These are phyloP conservation scores for Polyodon spathula DNA, from an alignment of 2,113 vertebrate species.

Conservation along the genomic window DNA sequence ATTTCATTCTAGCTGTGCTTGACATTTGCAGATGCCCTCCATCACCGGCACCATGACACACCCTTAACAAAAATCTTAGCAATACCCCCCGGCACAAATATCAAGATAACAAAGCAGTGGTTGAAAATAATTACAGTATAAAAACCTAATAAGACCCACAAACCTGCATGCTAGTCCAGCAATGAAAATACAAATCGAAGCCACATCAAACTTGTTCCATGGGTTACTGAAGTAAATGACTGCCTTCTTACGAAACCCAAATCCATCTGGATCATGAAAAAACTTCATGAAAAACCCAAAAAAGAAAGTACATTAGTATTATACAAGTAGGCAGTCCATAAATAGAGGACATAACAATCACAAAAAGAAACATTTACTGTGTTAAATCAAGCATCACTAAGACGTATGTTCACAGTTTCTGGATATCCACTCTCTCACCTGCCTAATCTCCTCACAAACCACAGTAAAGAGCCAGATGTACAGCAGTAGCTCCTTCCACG, in stretches of 20 bases:
- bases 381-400: background rate
- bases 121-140: background rate
- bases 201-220: slow-evolving; percentile 88
- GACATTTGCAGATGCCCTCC: too few relatives aligned
- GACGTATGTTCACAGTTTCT: too few relatives aligned
- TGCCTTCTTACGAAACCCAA: slow-evolving; percentile 61
- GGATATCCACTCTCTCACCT: slow-evolving; percentile 52
- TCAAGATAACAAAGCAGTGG: too few relatives aligned
- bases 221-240: slow-evolving; percentile 72
- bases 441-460: slow-evolving; percentile 81
- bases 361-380: too few relatives aligned
- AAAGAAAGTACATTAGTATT: background rate
- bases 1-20: too few relatives aligned
- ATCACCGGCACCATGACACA: too few relatives aligned
- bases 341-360: too few relatives aligned
- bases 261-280: slow-evolving; percentile 66
- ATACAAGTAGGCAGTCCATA: too few relatives aligned
- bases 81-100: too few relatives aligned
- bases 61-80: too few relatives aligned
- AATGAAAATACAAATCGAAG: slow-evolving; percentile 73
- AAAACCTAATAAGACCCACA: slow-evolving; percentile 12
- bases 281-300: slow-evolving; percentile 48
- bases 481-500: slow-evolving; percentile 65
- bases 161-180: slow-evolving; percentile 76
- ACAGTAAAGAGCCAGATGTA: slow-evolving; percentile 84